phyloP scores from a whole-genome alignment of 2,797 vertebrate species.

The Serranus cabrilla region DNA sequence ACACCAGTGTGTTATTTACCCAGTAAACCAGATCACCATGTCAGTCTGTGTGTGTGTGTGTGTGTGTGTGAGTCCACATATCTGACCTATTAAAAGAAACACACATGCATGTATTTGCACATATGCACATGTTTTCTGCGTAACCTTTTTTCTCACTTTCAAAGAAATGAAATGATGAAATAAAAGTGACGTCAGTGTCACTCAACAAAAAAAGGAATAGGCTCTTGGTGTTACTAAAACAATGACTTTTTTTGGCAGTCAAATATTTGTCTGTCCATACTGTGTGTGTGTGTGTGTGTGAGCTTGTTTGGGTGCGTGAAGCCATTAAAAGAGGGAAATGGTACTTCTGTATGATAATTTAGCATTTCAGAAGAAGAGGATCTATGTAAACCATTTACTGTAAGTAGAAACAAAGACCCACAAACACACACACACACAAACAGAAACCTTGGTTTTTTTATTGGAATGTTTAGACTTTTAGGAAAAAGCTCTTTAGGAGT shows the following conservation, averaged over 20 bases:
- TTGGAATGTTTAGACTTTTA: background rate
- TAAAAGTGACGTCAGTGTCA: conserved; percentile 38
- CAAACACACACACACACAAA: background rate
- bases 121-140: background rate
- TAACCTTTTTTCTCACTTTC: conserved; percentile 26
- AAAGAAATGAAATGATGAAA: conserved; percentile 45
- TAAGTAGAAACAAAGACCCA: conserved; percentile 27
- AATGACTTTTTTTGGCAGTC: background rate
- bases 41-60: background rate
- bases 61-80: background rate
- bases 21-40: background rate
- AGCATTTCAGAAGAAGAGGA: conserved; percentile 71
- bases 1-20: background rate
- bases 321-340: conserved; percentile 66
- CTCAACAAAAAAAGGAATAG: conserved; percentile 26
- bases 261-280: background rate
- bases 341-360: conserved; percentile 57
- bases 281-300: background rate
- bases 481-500: background rate
- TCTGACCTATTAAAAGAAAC: background rate
- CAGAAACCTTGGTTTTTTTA: conserved; percentile 13
- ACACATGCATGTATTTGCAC: background rate
- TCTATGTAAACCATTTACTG: conserved; percentile 64
- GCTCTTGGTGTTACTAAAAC: conserved; percentile 6
- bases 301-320: background rate